These are phyloP conservation scores for Drosophila paucipuncta DNA, from an alignment of 2,888 invertebrate genomes.

Conservation along the genomic window DNA sequence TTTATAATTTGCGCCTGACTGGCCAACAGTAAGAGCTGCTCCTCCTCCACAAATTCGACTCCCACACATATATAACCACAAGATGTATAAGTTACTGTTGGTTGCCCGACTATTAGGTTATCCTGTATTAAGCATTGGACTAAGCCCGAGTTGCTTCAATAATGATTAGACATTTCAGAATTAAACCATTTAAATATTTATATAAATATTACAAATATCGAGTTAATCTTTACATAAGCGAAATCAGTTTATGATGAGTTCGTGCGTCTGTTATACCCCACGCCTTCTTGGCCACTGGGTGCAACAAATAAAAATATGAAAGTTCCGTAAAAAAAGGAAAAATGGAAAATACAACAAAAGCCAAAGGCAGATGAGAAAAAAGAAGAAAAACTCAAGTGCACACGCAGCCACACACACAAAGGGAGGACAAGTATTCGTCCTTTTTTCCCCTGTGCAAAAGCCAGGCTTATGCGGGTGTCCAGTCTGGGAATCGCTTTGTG, in stretches of 20 bases:
- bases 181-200: neutral
- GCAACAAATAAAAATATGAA: conserved; percentile 45
- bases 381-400: conserved; percentile 59
- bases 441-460: conserved; percentile 56
- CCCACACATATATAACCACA: conserved; percentile 31
- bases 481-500: conserved; percentile 41
- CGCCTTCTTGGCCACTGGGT: neutral
- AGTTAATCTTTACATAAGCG: neutral
- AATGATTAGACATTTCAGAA: neutral
- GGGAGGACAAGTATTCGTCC: conserved; percentile 50
- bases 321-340: conserved; percentile 47
- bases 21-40: conserved; percentile 63
- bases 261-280: conserved; percentile 7
- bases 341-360: conserved; percentile 63
- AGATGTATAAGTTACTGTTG: neutral
- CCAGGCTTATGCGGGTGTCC: conserved; percentile 75
- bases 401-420: conserved; percentile 39
- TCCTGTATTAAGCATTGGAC: conserved; percentile 5
- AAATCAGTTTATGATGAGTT: neutral
- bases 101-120: conserved; percentile 7
- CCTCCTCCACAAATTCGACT: conserved; percentile 47
- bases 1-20: conserved; percentile 83
- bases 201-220: neutral
- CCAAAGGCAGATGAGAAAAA: conserved; percentile 36
- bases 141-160: neutral